Base-by-base conservation (phyloP, 1,140 invertebrate genomes). In the Apocrypta bakeri region DNA sequence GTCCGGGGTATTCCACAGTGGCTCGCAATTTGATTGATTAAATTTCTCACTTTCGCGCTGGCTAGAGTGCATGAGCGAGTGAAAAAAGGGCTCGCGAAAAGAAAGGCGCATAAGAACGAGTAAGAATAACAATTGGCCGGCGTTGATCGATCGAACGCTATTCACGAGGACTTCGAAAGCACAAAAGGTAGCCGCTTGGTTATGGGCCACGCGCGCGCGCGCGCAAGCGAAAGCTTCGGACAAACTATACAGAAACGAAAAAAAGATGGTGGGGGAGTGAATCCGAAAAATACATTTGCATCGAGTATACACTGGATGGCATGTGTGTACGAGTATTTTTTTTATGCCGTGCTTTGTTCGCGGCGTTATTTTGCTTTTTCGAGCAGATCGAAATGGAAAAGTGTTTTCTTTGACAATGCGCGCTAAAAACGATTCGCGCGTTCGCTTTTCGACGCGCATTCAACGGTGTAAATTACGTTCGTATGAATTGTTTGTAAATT, bases 11-110 rank as follows among this genome's bases (percentile, higher is more conserved):
- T 56, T 75, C 48, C 11, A 12, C 4, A 21, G n/a, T 11, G 40
- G 27, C 73, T 21, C 27, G 56, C 74, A 63, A 64, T 76, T 76
- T 76, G 74, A 76, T 76, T 76, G 56, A 76, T 76, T 76, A 76
- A 76, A 76, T 76, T 76, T 76, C 74, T 76, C 74, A 63, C 48
- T 76, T 64, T 63, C 74, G 25, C 74, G 56, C 73, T 12, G n/a
- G 9, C 24, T 25, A 29, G 24, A 25, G 64, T 27, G 64, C 33
- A 21, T 25, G 37, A 25, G 17, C 64, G 7, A 11, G 6, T 1
- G 37, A 48, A 27, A 75, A 75, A 75, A 61, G 31, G 42, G 17
- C 0, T 14, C 24, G 14, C 2, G 27, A 61, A 25, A 56, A 61
- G 42, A 75, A 75, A 29, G 42, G 25, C 42, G 33, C 64, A 27